A percentile compares a stretch with the other conserved stretches of the same genome.
phyloP scores from a whole-genome alignment of 2,888 invertebrate genomes.

The Polyommatus iphigenia region DNA sequence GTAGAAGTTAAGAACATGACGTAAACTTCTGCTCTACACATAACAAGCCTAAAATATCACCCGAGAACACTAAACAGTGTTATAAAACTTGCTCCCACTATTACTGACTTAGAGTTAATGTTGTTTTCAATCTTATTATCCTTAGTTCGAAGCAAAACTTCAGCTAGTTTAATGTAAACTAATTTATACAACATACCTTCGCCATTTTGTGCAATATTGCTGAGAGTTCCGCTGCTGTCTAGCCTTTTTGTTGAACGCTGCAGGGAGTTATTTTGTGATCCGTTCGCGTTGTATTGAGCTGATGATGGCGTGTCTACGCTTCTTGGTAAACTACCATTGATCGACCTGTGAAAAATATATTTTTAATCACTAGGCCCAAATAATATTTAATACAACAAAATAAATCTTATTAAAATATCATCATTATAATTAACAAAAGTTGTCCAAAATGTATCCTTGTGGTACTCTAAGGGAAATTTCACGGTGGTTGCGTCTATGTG shows the following conservation, averaged over 20 bases:
- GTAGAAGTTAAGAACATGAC: background rate
- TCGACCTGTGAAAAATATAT: conserved; percentile 52
- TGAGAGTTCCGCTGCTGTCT: conserved; percentile 66
- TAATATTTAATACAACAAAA: background rate
- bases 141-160: conserved; percentile 13
- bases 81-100: background rate
- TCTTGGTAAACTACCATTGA: conserved; percentile 71
- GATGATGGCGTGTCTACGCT: conserved; percentile 69
- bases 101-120: conserved; percentile 3
- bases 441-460: background rate
- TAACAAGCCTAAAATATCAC: background rate
- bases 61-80: background rate
- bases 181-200: conserved; percentile 54
- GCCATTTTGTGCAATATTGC: conserved; percentile 62
- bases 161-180: background rate
- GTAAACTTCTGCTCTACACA: background rate
- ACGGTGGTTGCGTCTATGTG: background rate
- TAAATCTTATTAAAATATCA: background rate
- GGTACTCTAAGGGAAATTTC: background rate
- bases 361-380: background rate
- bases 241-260: conserved; percentile 65
- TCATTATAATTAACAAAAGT: background rate
- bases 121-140: conserved; percentile 7
- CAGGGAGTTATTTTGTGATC: conserved; percentile 70
- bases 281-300: conserved; percentile 63